Evolutionary conservation across 2,888 invertebrate genomes (phyloP).

Genomic region (Aspidiotus destructor): DNA sequence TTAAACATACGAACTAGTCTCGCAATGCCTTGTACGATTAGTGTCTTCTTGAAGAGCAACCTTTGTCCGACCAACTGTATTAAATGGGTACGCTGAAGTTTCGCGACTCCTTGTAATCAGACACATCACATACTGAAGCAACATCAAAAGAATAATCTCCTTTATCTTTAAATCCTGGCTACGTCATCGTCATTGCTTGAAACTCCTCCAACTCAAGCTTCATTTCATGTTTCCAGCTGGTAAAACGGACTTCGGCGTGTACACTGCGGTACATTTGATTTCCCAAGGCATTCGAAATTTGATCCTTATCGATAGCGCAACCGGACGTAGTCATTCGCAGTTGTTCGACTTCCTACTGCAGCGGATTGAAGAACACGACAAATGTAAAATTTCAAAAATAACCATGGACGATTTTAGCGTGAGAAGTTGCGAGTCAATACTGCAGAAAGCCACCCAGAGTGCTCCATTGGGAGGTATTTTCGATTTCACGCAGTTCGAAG

Average conservation of each 20-base stretch:
- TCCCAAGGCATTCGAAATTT: slow-evolving; percentile 13
- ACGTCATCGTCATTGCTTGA: too few species aligned
- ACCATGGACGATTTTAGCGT: background rate
- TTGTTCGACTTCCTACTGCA: background rate
- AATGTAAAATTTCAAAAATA: background rate
- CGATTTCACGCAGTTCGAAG: slow-evolving; percentile 24
- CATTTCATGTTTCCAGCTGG: background rate
- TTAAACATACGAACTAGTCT: too few species aligned
- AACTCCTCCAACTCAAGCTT: too few species aligned
- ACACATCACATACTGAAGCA: background rate
- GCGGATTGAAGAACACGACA: background rate
- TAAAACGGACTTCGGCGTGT: slow-evolving; percentile 15
- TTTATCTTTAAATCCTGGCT: too few species aligned
- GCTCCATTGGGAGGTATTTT: slow-evolving; percentile 19
- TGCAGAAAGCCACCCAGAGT: slow-evolving; percentile 7
- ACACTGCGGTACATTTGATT: slow-evolving; percentile 22
- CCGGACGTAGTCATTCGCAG: background rate
- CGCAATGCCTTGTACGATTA: too few species aligned
- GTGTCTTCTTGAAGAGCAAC: too few species aligned
- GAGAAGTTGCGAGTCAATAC: slow-evolving; percentile 18
- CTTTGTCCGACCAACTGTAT: too few species aligned
- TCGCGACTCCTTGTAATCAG: background rate
- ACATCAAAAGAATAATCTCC: background rate
- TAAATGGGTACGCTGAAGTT: too few species aligned
- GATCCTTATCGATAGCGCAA: slow-evolving; percentile 5